Evolutionary conservation across 1,140 invertebrate genomes (phyloP), one percentile per base, ranked within the genome.

Genomic region (Rhopalosiphum padi): DNA sequence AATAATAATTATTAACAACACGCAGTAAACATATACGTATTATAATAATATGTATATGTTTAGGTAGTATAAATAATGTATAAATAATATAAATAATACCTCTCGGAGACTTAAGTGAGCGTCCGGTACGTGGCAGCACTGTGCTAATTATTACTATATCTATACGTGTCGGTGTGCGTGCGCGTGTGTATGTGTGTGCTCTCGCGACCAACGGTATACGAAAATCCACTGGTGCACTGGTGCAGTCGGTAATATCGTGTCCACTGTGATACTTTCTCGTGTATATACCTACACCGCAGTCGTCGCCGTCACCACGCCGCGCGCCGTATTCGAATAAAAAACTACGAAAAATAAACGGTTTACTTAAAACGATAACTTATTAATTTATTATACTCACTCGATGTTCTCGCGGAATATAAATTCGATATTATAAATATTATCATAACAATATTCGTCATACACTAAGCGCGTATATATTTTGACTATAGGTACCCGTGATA

Each of bases 121-220:
- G 88, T 55, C 88, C 88, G 88, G 88, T 90, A 90, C 88, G 88
- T 60, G 88, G 88, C 88, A 90, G 25, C 88, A 90, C 88, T 90
- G 88, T 90, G 88, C 88, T 60, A 60, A 90, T 90, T 60, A 60
- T 90, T 90, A 90, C 60, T 77, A n/a, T 77, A 77, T 77, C 30
- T 77, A 77, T 30, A 77, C 60, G 60, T n/a, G 60, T 77, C 60
- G 60, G 30, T 18, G 60, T n/a, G 60, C 30, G 60, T n/a, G 60
- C 30, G 60, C 8, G 53, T 23, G 60, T 18, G 60, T n/a, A n/a
- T 90, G 41, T 41, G 25, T 90, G 37, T 41, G 43, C 41, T 48
- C 41, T 87, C 86, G 43, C 30, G 25, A 25, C 53, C 88, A 90
- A 60, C 88, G 53, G 88, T 90, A 90, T n/a, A 60, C 51, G 53